Conservation (phyloP, 1,140 invertebrate genomes). For the Carposina sasakii region DNA sequence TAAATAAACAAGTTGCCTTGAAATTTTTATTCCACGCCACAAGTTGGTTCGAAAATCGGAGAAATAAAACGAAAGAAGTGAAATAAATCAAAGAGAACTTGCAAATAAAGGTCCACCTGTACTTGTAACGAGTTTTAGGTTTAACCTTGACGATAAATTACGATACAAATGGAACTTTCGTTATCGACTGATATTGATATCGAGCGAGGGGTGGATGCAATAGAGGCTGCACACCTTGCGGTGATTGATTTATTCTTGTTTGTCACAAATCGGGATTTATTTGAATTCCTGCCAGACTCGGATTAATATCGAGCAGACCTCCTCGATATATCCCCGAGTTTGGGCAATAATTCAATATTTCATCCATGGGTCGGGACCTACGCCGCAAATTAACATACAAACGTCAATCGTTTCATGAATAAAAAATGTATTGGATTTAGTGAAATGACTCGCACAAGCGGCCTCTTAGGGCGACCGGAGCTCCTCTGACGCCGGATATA, state of each 20-base stretch:
- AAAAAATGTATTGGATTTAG: slow-evolving; percentile 73
- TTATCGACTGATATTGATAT: slow-evolving; percentile 26
- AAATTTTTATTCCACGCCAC: too few species aligned
- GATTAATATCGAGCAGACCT: slow-evolving; percentile 66
- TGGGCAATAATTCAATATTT: slow-evolving; percentile 71
- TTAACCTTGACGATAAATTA: slow-evolving; percentile 65
- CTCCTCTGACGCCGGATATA: slow-evolving; percentile 47
- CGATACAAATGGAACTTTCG: slow-evolving; percentile 66
- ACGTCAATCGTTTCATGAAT: slow-evolving; percentile 72
- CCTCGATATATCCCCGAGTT: slow-evolving; percentile 60
- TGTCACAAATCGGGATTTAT: slow-evolving; percentile 72
- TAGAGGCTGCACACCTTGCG: slow-evolving; percentile 61
- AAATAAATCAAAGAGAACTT: slow-evolving; percentile 56
- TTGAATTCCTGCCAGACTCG: slow-evolving; percentile 70
- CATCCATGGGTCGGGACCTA: slow-evolving; percentile 61
- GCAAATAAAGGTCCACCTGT: slow-evolving; percentile 52
- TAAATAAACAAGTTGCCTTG: too few species aligned
- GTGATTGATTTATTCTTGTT: slow-evolving; percentile 75
- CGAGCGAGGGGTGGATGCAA: slow-evolving; percentile 35
- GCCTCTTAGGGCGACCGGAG: slow-evolving; percentile 33
- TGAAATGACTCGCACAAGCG: slow-evolving; percentile 58
- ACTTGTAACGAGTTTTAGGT: slow-evolving; percentile 63
- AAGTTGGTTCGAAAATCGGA: too few species aligned
- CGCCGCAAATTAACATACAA: slow-evolving; percentile 69
- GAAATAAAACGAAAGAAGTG: background rate